Evolutionary conservation across 1,140 invertebrate species (phyloP).

Genomic region (Drosophila lacteicornis): DNA sequence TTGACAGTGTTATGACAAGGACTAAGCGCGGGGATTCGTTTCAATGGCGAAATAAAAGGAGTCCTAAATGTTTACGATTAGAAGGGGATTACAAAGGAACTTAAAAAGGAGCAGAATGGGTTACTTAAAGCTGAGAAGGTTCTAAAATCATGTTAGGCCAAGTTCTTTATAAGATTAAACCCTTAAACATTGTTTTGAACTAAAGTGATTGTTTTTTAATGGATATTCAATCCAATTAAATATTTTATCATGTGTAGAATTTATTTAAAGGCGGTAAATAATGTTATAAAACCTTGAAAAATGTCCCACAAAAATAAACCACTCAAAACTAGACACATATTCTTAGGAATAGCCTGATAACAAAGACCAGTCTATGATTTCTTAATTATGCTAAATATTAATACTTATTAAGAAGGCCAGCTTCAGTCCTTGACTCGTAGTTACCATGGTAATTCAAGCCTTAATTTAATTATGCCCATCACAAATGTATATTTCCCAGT

Average conservation of each 20-base stretch:
- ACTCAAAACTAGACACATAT: too few species aligned
- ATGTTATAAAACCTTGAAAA: too few species aligned
- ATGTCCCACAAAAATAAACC: too few species aligned
- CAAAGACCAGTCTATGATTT: neutral
- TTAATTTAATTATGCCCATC: neutral
- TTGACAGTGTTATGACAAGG: slow-evolving; percentile 46
- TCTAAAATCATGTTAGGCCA: too few species aligned
- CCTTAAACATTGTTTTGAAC: too few species aligned
- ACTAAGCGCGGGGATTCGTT: slow-evolving; percentile 41
- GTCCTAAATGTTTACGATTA: neutral
- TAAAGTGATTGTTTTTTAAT: too few species aligned
- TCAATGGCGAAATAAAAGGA: slow-evolving; percentile 12
- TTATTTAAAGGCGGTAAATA: too few species aligned
- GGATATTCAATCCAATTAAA: too few species aligned
- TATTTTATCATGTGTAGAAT: too few species aligned
- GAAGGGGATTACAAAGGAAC: neutral
- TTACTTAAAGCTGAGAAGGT: too few species aligned
- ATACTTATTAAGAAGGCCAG: neutral
- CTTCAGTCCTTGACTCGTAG: neutral
- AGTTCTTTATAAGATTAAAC: too few species aligned
- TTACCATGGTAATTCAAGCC: neutral
- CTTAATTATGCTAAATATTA: neutral
- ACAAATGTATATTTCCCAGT: neutral
- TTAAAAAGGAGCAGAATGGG: neutral
- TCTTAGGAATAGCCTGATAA: neutral